phyloP scores from a whole-genome alignment of 2,797 vertebrate species.

The Betta splendens region DNA sequence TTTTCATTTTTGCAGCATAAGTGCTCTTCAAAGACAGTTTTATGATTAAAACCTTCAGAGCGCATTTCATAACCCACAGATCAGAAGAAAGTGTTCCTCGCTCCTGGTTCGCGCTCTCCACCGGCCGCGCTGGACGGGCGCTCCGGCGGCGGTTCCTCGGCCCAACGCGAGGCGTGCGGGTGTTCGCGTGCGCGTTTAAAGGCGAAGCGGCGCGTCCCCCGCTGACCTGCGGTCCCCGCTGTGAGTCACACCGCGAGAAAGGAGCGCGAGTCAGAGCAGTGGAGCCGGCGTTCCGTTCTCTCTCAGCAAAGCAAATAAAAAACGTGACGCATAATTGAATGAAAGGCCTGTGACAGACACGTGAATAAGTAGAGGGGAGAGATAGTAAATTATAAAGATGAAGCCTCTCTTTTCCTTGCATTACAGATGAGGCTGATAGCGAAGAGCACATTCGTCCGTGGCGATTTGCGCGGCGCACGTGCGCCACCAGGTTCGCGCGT shows the following conservation, averaged over 20 bases:
- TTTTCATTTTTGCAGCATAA: constrained; percentile 35
- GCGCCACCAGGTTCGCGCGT: constrained; percentile 22
- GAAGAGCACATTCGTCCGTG: constrained; percentile 34
- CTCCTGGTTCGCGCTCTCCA: constrained; percentile 17
- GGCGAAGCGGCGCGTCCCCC: constrained; percentile 4
- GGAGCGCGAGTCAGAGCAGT: constrained; percentile 40
- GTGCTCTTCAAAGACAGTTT: constrained; percentile 24
- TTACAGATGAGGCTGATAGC: constrained; percentile 18
- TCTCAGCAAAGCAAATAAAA: constrained; percentile 18
- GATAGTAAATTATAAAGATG: constrained; percentile 34
- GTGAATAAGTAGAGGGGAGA: constrained; percentile 9
- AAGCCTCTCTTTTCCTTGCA: constrained; percentile 41
- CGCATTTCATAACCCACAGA: constrained; percentile 35
- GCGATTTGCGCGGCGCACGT: constrained; percentile 18
- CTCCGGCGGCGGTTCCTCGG: constrained; percentile 9
- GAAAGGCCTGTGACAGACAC: constrained; percentile 23
- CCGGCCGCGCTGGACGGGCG: constrained; percentile 4
- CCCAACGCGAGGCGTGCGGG: constrained; percentile 20
- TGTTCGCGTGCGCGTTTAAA: constrained; percentile 27
- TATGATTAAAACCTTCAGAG: constrained; percentile 28
- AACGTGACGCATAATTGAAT: constrained; percentile 18
- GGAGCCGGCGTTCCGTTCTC: constrained; percentile 21
- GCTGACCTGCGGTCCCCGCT: constrained; percentile 28
- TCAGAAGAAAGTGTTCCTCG: constrained; percentile 34
- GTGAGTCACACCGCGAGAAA: constrained; percentile 18